A percentile compares a stretch with the other conserved stretches of the same genome.
Conservation (phyloP, 2,888 invertebrate species). For the Heliconius ethilla region DNA sequence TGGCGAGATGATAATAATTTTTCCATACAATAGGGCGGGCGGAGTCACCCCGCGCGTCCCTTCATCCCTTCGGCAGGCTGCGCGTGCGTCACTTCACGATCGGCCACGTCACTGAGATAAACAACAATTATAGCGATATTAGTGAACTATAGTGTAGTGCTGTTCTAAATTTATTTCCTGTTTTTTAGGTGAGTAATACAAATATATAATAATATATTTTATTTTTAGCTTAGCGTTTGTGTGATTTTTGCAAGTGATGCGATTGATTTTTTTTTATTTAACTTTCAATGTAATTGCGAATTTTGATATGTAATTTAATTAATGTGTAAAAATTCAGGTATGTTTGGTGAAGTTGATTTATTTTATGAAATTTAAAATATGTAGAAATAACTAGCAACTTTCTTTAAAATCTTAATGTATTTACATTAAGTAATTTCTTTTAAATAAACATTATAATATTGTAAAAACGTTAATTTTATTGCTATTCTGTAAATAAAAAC, state of each 20-base stretch:
- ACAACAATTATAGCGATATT: constrained; percentile 43
- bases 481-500: too few relatives aligned
- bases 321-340: not conserved
- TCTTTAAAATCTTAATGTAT: too few relatives aligned
- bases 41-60: constrained; percentile 46
- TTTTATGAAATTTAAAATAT: not conserved
- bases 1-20: constrained; percentile 46
- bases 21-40: constrained; percentile 47
- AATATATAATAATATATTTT: not conserved
- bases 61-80: constrained; percentile 52
- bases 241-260: not conserved
- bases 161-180: constrained; percentile 8
- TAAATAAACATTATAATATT: not conserved
- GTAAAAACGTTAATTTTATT: not conserved
- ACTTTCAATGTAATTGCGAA: not conserved
- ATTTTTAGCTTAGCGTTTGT: constrained; percentile 5
- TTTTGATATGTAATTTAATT: not conserved
- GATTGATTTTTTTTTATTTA: not conserved
- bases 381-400: not conserved
- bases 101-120: constrained; percentile 55
- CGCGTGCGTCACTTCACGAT: constrained; percentile 62
- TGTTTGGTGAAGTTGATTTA: not conserved
- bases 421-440: too few relatives aligned
- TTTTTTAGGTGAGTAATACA: constrained; percentile 21
- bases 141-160: constrained; percentile 31